phyloP scores from a whole-genome alignment of 2,888 invertebrate species.

The Parapristionchus giblindavisi region DNA sequence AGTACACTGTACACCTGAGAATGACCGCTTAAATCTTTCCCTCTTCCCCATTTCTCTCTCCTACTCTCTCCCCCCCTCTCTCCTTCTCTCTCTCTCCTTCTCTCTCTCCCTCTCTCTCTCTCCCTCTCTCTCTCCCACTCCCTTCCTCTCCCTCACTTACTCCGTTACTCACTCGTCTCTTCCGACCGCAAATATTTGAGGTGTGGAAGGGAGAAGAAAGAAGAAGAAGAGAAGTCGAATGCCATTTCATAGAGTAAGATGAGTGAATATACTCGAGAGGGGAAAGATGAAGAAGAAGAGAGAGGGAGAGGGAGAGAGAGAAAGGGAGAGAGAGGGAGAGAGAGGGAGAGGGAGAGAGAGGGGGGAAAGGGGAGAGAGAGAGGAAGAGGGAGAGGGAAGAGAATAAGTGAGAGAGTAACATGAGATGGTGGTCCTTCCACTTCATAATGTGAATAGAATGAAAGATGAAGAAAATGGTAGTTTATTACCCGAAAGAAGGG shows the following conservation, averaged over 20 bases:
- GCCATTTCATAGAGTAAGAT: constrained; percentile 5
- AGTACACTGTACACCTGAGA: too few species aligned
- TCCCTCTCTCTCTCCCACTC: constrained; percentile 32
- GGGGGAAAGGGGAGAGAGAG: neutral
- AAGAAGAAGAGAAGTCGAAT: constrained; percentile 20
- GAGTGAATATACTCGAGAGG: neutral
- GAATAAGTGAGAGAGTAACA: neutral
- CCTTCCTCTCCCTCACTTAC: constrained; percentile 34
- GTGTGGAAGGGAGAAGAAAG: neutral
- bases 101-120: constrained; percentile 29
- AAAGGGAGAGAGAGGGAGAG: constrained; percentile 6
- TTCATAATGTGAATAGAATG: too few species aligned
- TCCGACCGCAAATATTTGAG: constrained; percentile 29
- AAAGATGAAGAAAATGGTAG: too few species aligned
- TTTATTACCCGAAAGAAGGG: too few species aligned
- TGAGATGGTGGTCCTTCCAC: too few species aligned
- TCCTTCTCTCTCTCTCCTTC: constrained; percentile 32
- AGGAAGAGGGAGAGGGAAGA: neutral
- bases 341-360: constrained; percentile 3
- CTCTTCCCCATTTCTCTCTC: neutral
- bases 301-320: constrained; percentile 12
- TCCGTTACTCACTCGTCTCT: constrained; percentile 7
- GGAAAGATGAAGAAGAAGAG: constrained; percentile 17
- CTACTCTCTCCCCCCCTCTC: constrained; percentile 27
- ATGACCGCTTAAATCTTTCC: too few species aligned